These are phyloP conservation scores for Mamestra brassicae DNA, from an alignment of 2,888 invertebrate genomes.

Conservation along the genomic window DNA sequence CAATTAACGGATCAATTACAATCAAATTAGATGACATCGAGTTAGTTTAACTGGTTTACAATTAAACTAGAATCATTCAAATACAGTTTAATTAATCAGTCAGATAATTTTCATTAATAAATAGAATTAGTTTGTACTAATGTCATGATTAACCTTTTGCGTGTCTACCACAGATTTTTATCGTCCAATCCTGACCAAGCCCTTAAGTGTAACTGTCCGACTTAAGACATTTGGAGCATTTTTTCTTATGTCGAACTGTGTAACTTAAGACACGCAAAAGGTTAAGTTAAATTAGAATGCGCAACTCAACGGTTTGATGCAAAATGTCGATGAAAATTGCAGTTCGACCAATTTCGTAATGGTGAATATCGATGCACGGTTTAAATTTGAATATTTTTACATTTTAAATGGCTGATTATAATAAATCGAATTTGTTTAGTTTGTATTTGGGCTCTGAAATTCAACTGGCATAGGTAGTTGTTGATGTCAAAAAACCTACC, in stretches of 20 bases:
- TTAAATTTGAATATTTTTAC: constrained; percentile 43
- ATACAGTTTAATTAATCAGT: constrained; percentile 26
- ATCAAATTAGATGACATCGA: neutral
- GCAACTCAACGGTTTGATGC: constrained; percentile 3
- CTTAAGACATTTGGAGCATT: too few relatives aligned
- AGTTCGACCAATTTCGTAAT: constrained; percentile 21
- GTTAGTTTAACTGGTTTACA: neutral
- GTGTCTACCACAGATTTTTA: too few relatives aligned
- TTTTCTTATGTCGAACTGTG: too few relatives aligned
- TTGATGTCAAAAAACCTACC: neutral
- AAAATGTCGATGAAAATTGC: constrained; percentile 42
- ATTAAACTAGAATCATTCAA: constrained; percentile 17
- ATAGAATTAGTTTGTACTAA: constrained; percentile 49
- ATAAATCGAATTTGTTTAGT: constrained; percentile 6
- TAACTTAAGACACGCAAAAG: too few relatives aligned
- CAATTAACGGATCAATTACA: constrained; percentile 1
- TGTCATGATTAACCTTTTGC: constrained; percentile 55
- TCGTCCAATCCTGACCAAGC: too few relatives aligned
- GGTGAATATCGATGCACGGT: constrained; percentile 7
- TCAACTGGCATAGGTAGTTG: neutral
- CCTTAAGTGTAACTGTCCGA: too few relatives aligned
- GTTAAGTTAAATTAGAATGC: constrained; percentile 45
- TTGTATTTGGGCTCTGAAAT: neutral
- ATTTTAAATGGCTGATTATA: constrained; percentile 33
- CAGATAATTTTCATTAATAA: constrained; percentile 30